Conservation (phyloP, 2,888 invertebrate genomes). For the Nesidiocoris tenuis region DNA sequence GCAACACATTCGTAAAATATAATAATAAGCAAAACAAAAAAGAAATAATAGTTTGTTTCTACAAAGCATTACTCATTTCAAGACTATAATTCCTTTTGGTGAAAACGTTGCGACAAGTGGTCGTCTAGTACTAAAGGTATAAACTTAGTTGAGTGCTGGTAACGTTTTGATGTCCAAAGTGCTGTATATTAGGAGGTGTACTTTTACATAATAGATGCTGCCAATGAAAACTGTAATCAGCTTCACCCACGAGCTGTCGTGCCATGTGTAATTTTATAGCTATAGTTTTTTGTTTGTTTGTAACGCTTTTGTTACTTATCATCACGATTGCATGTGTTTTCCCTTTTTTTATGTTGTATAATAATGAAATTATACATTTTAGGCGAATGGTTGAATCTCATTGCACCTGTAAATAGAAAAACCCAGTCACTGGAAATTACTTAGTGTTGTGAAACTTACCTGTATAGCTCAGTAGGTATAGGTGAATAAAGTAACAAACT, state of each 20-base stretch:
- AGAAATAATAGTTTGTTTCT: too few relatives aligned
- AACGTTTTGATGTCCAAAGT: slow-evolving; percentile 13
- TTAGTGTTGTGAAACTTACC: slow-evolving; percentile 10
- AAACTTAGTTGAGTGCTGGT: slow-evolving; percentile 26
- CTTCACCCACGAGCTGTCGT: slow-evolving; percentile 25
- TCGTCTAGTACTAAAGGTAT: not conserved
- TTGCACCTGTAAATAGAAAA: slow-evolving; percentile 27
- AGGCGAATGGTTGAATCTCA: not conserved
- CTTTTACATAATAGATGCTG: slow-evolving; percentile 34
- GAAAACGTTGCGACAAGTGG: too few relatives aligned
- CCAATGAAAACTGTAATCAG: slow-evolving; percentile 19
- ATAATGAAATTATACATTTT: not conserved
- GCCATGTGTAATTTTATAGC: slow-evolving; percentile 27
- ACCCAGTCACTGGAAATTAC: not conserved
- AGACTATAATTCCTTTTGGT: too few relatives aligned
- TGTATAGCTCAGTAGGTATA: slow-evolving; percentile 22
- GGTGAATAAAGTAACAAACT: not conserved
- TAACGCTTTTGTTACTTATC: slow-evolving; percentile 42
- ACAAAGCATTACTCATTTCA: too few relatives aligned
- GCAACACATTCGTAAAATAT: too few relatives aligned
- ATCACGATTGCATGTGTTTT: slow-evolving; percentile 13
- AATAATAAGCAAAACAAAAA: too few relatives aligned
- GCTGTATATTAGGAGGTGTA: slow-evolving; percentile 36
- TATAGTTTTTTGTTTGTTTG: slow-evolving; percentile 12
- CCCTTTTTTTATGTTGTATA: slow-evolving; percentile 33